Percentiles rank a stretch among this genome's conserved stretches.
Conservation (phyloP, 2,888 invertebrate genomes). For the Drosophila anceps region DNA sequence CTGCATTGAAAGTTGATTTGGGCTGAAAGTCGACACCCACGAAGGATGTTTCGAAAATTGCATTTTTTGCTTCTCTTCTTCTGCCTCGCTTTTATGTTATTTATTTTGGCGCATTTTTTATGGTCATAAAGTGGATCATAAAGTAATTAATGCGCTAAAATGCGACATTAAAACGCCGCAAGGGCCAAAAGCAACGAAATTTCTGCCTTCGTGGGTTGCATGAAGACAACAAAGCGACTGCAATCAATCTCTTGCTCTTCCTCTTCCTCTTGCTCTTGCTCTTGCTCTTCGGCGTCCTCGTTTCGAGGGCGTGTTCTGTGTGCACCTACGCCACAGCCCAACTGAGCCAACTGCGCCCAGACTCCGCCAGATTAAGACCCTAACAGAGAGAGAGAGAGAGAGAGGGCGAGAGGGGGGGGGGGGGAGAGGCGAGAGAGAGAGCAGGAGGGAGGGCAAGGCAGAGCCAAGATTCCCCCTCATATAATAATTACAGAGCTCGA, state of each 20-base stretch:
- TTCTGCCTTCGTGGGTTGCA: conserved; percentile 72
- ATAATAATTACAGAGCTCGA: conserved; percentile 66
- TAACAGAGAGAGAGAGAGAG: conserved; percentile 36
- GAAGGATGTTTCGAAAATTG: conserved; percentile 54
- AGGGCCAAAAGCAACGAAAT: conserved; percentile 59
- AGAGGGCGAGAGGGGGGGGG: neutral
- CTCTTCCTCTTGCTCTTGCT: conserved; percentile 18
- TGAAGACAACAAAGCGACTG: conserved; percentile 58
- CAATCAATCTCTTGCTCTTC: conserved; percentile 65
- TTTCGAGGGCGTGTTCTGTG: conserved; percentile 70
- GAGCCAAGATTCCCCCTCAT: conserved; percentile 46
- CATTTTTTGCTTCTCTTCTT: conserved; percentile 27
- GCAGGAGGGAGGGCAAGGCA: neutral
- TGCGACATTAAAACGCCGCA: conserved; percentile 81
- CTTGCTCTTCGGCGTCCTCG: neutral
- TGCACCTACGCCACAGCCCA: conserved; percentile 82
- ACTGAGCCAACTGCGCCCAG: conserved; percentile 48
- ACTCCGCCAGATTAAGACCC: conserved; percentile 69
- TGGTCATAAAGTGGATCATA: conserved; percentile 79
- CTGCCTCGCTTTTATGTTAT: neutral
- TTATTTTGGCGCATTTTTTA: conserved; percentile 67
- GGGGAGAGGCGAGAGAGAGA: neutral
- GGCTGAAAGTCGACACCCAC: conserved; percentile 67
- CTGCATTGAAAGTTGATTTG: conserved; percentile 26
- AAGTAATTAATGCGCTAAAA: conserved; percentile 84